Evolutionary conservation across 1,140 invertebrate genomes (phyloP), one percentile per base, ranked within the genome.

Genomic region (Lordiphosa stackelbergi): DNA sequence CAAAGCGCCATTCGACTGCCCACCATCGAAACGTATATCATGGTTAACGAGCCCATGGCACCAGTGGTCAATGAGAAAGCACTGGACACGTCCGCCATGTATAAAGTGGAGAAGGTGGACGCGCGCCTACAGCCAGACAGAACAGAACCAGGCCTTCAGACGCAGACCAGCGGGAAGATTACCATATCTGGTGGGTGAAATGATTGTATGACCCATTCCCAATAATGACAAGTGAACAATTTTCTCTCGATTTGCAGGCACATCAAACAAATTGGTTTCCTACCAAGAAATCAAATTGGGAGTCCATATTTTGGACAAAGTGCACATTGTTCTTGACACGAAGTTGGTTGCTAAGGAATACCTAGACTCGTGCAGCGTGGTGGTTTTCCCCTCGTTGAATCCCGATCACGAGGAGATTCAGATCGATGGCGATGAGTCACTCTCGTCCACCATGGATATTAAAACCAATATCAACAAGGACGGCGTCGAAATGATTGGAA

Each of bases 381-480:
- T 93, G 24, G 96, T 98, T 38, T 97, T 97, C 86, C 96, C 97
- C 8, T 95, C 95, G 22, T 89, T 99, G 37, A 97, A 98, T 90
- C 95, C 96, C 0, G 96, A 98, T 88, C 95, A 97, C 87, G 97
- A 98, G 88, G 94, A 93, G 46, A 85, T 87, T 49, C 71, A 84
- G 63, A 77, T 88, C 9, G 85, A 87, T 49, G 72, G 83, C 2
- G 85, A 87, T 42, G 83, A 87, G 22, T 75, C 69, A 7, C 35
- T 88, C 0, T 87, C 86, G 6, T 73, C 84, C n/a, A 85, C 77
- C 7, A 70, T 88, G 53, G 84, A 88, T 41, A 88, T 88, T 9
- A 77, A 85, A 46, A 86, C 87, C 1, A 88, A 86, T 34, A 88
- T 88, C 0, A 88, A 87, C 40, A 94, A 94, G 51, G 94, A 95